Evolutionary conservation across 2,797 vertebrate species (phyloP).

Genomic region (Clarias fuscus): DNA sequence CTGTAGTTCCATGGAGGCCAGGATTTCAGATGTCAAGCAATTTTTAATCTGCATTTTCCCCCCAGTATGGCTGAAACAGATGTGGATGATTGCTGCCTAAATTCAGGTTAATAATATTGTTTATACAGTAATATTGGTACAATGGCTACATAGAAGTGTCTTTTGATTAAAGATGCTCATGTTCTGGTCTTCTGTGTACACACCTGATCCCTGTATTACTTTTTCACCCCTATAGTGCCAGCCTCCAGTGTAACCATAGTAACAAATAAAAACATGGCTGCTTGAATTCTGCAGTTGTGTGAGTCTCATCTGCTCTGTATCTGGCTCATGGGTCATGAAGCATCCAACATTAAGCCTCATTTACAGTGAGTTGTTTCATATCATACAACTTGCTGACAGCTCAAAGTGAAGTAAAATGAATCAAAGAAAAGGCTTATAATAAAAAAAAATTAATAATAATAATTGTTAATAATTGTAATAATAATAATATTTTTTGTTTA

Average conservation of each 20-base stretch:
- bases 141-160: background rate
- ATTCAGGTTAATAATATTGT: background rate
- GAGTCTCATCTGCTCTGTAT: slow-evolving; percentile 48
- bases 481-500: background rate
- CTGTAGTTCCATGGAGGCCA: too few relatives aligned
- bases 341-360: slow-evolving; percentile 57
- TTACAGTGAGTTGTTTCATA: slow-evolving; percentile 59
- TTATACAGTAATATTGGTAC: background rate
- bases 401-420: background rate
- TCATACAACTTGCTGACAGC: background rate
- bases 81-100: background rate
- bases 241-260: slow-evolving; percentile 48
- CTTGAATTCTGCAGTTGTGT: slow-evolving; percentile 53
- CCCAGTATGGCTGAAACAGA: background rate
- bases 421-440: background rate
- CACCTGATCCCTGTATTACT: background rate
- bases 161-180: background rate
- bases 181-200: background rate
- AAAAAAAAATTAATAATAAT: background rate
- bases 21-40: too few relatives aligned
- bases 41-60: background rate
- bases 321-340: slow-evolving; percentile 35
- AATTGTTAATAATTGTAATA: background rate
- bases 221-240: slow-evolving; percentile 47
- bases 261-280: slow-evolving; percentile 27